Evolutionary conservation across 2,888 invertebrate genomes (phyloP).

Genomic region (Cotesia congregata): DNA sequence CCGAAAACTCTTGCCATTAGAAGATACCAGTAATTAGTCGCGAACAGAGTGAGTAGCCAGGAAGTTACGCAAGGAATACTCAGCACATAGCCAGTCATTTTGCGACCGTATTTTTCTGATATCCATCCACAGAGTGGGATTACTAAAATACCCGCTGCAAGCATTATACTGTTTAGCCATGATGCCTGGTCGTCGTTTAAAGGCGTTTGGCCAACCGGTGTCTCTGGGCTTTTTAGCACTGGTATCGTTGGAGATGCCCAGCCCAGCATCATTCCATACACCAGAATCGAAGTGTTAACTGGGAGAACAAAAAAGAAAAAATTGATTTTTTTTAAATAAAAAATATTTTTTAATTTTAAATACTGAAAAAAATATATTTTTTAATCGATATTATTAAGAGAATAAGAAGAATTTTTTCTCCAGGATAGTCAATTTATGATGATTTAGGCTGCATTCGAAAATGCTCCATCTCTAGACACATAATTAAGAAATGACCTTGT

Average conservation of each 20-base stretch:
- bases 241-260: constrained; percentile 76
- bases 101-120: constrained; percentile 73
- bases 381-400: too few species aligned
- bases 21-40: constrained; percentile 70
- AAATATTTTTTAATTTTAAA: background rate
- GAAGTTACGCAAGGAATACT: constrained; percentile 74
- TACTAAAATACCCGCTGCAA: constrained; percentile 73
- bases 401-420: too few species aligned
- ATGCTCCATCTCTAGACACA: too few species aligned
- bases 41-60: constrained; percentile 74
- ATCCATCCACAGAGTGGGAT: constrained; percentile 71
- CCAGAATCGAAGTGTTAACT: constrained; percentile 69
- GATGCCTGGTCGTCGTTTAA: constrained; percentile 72
- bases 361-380: too few species aligned
- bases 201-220: constrained; percentile 69
- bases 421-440: too few species aligned
- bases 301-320: constrained; percentile 33
- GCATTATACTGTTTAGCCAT: constrained; percentile 74
- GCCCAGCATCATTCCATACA: constrained; percentile 70
- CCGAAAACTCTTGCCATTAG: constrained; percentile 73
- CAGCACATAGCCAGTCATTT: constrained; percentile 72
- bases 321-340: background rate
- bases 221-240: constrained; percentile 67
- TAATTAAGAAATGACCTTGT: too few species aligned
- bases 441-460: too few species aligned